Base-by-base conservation (phyloP, 2,888 invertebrate species). In the Lasioglossum vierecki region DNA sequence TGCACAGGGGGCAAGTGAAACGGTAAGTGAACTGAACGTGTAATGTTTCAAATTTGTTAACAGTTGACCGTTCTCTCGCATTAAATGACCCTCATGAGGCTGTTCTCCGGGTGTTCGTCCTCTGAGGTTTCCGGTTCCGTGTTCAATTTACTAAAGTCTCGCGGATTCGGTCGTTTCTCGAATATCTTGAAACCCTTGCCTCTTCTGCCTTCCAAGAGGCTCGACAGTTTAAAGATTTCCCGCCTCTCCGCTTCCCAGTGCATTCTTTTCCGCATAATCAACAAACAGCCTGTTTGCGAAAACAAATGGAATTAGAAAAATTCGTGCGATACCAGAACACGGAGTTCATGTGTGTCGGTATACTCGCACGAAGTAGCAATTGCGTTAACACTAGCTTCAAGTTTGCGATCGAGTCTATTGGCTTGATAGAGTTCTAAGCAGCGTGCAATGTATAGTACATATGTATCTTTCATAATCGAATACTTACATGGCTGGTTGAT, bases 141-240 rank as follows among this genome's bases (percentile, higher is more conserved):
- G 87, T 91, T 95, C 53, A 95, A 82, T 91, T 95, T 94, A 84
- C 94, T 95, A 83, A 95, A 95, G 77, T 95, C 94, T 53, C 94
- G 91, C 26, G 94, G 93, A 78, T 95, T 95, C 15, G 95, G 95
- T 80, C 95, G 92, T 76, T 93, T 94, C 49, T 94, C 93, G 73
- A 94, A 91, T 75, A 94, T 91, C 73, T 94, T 93, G 94, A 97
- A 97, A 30, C 96, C 95, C 83, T 95, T 95, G 95, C 95, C 41
- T 81, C 94, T 93, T 77, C 96, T 95, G 60, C 96, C 94, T 88
- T 97, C 96, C 82, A 97, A 94, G 87, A 97, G 94, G 35, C 96
- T 96, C 0, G 97, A 96, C 53, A 97, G 94, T 93, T 97, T 97
- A 94, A 97, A 97, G 93, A 93, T 94, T 84, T 95, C 94, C 46